A percentile compares a stretch with the other conserved stretches of the same genome.
Evolutionary conservation across 2,797 vertebrate genomes (phyloP).

Genomic region (Scyliorhinus canicula): DNA sequence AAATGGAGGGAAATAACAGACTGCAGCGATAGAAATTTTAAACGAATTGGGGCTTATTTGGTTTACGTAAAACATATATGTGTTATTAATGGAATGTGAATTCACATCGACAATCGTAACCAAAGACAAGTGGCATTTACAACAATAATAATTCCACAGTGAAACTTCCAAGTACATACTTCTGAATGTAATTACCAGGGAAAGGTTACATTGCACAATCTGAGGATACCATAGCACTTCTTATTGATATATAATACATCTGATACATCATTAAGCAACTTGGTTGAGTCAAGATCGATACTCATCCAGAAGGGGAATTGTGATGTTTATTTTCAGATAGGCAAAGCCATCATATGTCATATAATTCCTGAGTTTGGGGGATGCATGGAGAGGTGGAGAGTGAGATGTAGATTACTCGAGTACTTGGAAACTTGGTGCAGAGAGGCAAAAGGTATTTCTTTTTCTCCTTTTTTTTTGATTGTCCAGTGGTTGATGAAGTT

Average conservation of each 20-base stretch:
- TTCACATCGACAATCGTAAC: not conserved
- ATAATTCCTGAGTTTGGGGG: not conserved
- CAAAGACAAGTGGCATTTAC: not conserved
- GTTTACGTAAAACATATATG: not conserved
- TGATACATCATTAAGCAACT: not conserved
- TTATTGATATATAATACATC: not conserved
- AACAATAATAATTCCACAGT: not conserved
- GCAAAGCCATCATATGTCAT: not conserved
- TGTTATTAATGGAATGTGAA: not conserved
- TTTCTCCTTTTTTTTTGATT: too few species aligned
- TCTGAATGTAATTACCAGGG: not conserved
- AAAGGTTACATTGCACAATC: not conserved
- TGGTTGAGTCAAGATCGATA: not conserved
- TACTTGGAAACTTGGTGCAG: too few species aligned
- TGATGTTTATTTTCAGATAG: conserved; percentile 8
- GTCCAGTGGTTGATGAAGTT: too few species aligned
- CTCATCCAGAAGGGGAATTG: not conserved
- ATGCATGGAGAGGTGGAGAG: too few species aligned
- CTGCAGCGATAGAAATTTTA: not conserved
- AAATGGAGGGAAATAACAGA: not conserved
- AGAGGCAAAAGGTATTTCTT: too few species aligned
- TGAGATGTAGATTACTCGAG: too few species aligned
- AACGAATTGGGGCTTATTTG: not conserved
- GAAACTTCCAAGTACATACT: not conserved
- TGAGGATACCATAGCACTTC: not conserved